These are phyloP conservation scores for Martes flavigula DNA, from an alignment of 2,797 vertebrate species.

Conservation along the genomic window DNA sequence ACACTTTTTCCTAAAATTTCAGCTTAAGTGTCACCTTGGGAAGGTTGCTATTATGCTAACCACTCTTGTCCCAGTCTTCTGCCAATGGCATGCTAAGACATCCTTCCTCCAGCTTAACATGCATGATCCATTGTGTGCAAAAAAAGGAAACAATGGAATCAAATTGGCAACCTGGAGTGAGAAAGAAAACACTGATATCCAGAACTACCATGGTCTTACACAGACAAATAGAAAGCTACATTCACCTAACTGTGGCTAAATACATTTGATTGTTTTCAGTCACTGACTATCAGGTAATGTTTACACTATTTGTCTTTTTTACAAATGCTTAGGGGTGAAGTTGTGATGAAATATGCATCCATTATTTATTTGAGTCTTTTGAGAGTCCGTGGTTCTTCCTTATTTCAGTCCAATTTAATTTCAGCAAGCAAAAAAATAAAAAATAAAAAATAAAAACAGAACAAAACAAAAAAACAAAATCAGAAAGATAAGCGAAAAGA, in stretches of 20 bases:
- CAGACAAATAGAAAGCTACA: not conserved
- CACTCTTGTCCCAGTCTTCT: not conserved
- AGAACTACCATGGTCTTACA: not conserved
- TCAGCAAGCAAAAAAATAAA: not conserved
- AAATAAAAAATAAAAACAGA: too few relatives aligned
- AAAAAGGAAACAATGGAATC: not conserved
- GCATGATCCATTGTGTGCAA: not conserved
- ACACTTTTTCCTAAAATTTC: not conserved
- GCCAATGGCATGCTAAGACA: not conserved
- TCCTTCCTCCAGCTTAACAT: not conserved
- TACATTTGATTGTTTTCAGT: not conserved
- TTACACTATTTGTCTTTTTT: not conserved
- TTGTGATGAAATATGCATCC: not conserved
- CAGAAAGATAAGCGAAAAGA: conserved; percentile 28
- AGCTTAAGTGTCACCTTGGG: not conserved
- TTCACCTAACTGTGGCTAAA: not conserved
- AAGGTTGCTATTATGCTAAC: not conserved
- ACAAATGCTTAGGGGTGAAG: not conserved
- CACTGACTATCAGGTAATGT: not conserved
- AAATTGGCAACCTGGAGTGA: not conserved
- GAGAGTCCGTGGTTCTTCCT: conserved; percentile 58
- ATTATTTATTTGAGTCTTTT: conserved; percentile 34
- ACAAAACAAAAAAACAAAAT: not conserved
- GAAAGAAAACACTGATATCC: not conserved
- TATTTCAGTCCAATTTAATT: conserved; percentile 70